These are phyloP conservation scores for Eufriesea mexicana DNA, from an alignment of 1,140 invertebrate genomes.

Conservation along the genomic window DNA sequence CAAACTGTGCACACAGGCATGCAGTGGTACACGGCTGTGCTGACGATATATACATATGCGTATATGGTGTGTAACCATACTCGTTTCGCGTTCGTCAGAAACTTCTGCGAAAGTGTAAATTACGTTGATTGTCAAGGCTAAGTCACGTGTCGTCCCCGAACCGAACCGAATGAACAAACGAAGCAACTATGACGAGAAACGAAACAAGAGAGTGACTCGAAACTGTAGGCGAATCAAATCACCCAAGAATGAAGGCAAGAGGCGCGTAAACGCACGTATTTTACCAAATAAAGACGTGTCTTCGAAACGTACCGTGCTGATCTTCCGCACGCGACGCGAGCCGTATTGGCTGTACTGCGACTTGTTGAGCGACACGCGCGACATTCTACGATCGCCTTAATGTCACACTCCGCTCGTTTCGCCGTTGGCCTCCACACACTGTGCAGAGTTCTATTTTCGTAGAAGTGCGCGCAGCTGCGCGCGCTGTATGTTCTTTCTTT, in stretches of 20 bases:
- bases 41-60: not conserved
- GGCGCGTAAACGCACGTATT: not conserved
- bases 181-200: not conserved
- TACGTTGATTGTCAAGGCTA: slow-evolving; percentile 58
- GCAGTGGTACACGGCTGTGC: not conserved
- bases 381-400: slow-evolving; percentile 76
- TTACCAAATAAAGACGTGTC: slow-evolving; percentile 7
- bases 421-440: slow-evolving; percentile 34
- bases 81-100: slow-evolving; percentile 5
- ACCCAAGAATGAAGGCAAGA: not conserved
- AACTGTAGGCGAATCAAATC: slow-evolving; percentile 6
- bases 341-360: slow-evolving; percentile 80
- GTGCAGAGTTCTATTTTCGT: slow-evolving; percentile 64
- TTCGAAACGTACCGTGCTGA: slow-evolving; percentile 80
- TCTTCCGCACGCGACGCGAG: slow-evolving; percentile 81
- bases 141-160: slow-evolving; percentile 51
- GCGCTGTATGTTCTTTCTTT: slow-evolving; percentile 20
- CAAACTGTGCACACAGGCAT: slow-evolving; percentile 9
- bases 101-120: slow-evolving; percentile 40
- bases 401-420: slow-evolving; percentile 53
- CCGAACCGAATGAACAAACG: slow-evolving; percentile 6
- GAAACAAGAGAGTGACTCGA: not conserved
- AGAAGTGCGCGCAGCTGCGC: slow-evolving; percentile 57
- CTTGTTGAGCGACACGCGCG: slow-evolving; percentile 81
- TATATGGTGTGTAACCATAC: not conserved